phyloP scores from a whole-genome alignment of 1,140 invertebrate genomes.

The Reticulitermes speratus region DNA sequence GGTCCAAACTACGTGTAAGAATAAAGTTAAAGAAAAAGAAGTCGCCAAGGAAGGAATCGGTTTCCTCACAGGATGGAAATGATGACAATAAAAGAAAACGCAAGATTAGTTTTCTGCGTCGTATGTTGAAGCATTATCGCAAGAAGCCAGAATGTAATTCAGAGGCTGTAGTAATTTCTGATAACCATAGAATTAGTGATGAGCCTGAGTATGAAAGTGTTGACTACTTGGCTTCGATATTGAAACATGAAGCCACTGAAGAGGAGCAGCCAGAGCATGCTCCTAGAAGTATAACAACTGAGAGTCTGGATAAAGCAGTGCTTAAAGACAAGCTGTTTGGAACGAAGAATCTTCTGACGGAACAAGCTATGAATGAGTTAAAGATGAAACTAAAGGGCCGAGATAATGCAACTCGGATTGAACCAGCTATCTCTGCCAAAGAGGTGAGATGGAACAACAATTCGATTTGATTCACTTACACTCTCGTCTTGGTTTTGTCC shows the following conservation, averaged over 20 bases:
- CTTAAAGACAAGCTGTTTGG: neutral
- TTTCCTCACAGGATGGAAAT: neutral
- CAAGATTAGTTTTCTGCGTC: slow-evolving; percentile 3
- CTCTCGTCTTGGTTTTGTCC: too few relatives aligned
- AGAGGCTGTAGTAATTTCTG: neutral
- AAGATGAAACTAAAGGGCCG: neutral
- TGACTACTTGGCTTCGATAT: neutral
- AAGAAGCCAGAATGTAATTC: neutral
- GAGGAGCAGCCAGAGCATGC: neutral
- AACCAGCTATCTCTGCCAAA: neutral
- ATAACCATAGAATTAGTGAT: neutral
- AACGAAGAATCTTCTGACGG: neutral
- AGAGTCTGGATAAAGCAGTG: neutral
- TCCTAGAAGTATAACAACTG: neutral
- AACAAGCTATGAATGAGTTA: neutral
- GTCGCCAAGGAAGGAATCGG: neutral
- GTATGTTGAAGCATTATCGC: neutral
- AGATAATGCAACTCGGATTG: neutral
- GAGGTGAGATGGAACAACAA: neutral
- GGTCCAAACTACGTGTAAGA: neutral
- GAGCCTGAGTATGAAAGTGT: slow-evolving; percentile 23
- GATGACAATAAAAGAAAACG: neutral
- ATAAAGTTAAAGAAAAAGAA: neutral
- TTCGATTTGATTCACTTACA: neutral
- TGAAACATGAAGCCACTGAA: neutral